Percentiles rank a stretch among this genome's conserved stretches.
Evolutionary conservation across 2,113 vertebrate species (phyloP).

Genomic region (Ia io): DNA sequence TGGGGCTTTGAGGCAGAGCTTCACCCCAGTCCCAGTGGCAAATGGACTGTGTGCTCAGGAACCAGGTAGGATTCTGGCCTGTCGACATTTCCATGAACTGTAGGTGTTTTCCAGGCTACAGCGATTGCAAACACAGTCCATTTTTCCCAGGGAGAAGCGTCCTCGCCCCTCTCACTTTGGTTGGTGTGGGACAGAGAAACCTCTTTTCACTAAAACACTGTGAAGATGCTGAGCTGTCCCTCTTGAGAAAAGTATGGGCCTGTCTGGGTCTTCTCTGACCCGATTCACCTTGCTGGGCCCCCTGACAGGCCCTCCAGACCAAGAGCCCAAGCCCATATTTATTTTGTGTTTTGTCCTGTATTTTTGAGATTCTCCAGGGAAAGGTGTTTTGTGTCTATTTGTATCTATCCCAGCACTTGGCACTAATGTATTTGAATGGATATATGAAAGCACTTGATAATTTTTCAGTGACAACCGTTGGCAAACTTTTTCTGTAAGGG

Average conservation of each 20-base stretch:
- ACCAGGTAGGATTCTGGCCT: neutral
- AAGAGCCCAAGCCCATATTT: neutral
- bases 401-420: neutral
- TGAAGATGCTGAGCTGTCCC: neutral
- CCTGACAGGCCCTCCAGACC: neutral
- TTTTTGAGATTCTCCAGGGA: neutral
- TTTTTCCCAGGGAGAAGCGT: neutral
- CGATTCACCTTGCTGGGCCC: neutral
- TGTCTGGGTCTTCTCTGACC: neutral
- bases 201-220: neutral
- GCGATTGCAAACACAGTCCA: neutral
- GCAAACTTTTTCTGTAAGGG: neutral
- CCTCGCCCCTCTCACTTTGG: neutral
- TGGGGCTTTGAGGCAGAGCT: neutral
- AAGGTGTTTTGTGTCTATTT: neutral
- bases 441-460: neutral
- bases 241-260: neutral
- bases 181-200: neutral
- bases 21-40: rapidly evolving
- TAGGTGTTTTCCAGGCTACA: neutral
- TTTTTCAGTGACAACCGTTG: neutral
- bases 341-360: neutral
- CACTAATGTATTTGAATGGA: neutral
- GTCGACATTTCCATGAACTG: neutral
- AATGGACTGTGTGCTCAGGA: neutral